Evolutionary conservation across 1,140 invertebrate genomes (phyloP).

Genomic region (Contarinia nasturtii): DNA sequence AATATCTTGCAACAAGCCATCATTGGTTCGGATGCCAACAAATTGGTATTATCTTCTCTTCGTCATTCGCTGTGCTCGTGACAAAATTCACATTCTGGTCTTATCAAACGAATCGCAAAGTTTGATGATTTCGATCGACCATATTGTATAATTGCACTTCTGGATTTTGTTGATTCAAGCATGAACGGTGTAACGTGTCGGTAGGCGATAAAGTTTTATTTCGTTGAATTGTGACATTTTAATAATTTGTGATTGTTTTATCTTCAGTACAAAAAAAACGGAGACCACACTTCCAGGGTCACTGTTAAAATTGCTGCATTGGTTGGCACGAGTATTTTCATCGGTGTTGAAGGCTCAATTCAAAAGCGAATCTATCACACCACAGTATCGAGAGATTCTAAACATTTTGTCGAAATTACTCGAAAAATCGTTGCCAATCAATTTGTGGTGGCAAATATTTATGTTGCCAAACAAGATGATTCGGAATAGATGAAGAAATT

Average conservation of each 20-base stretch:
- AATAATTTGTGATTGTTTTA: constrained; percentile 1
- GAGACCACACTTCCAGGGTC: constrained; percentile 56
- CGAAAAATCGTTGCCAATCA: constrained; percentile 50
- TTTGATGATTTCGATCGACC: constrained; percentile 77
- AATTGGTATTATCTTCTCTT: constrained; percentile 71
- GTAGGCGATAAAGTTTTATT: constrained; percentile 4
- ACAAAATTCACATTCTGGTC: constrained; percentile 76
- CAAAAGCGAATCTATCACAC: too few species aligned
- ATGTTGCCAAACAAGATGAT: constrained; percentile 57
- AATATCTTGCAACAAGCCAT: constrained; percentile 83
- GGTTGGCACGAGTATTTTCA: constrained; percentile 63
- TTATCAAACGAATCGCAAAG: constrained; percentile 70
- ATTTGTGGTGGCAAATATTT: constrained; percentile 64
- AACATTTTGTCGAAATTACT: constrained; percentile 15
- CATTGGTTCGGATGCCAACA: constrained; percentile 76
- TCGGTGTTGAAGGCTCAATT: constrained; percentile 30
- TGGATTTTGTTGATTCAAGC: constrained; percentile 71
- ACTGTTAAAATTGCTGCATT: constrained; percentile 54
- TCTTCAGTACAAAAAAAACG: constrained; percentile 55
- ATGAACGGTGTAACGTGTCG: constrained; percentile 39
- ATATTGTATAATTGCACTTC: constrained; percentile 66
- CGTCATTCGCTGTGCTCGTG: constrained; percentile 80
- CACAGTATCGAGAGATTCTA: too few species aligned
- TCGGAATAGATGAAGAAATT: constrained; percentile 16
- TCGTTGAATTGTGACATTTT: not conserved